Evolutionary conservation across 2,888 invertebrate species (phyloP).

Genomic region (Dysmachus trigonus): DNA sequence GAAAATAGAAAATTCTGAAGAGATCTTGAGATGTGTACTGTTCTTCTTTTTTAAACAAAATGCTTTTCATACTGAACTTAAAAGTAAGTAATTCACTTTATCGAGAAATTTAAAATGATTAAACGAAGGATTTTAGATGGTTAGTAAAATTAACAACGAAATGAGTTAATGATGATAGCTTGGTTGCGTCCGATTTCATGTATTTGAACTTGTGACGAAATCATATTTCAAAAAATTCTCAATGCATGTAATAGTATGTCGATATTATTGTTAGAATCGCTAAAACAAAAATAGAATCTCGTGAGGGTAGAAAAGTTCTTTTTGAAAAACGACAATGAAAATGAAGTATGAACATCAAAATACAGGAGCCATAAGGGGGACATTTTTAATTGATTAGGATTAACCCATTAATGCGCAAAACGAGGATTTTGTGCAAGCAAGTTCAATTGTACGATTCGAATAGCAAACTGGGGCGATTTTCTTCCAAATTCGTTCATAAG

Average conservation of each 20-base stretch:
- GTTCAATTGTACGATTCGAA: too few species aligned
- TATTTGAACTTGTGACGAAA: not conserved
- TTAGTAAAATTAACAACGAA: not conserved
- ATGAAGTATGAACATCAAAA: not conserved
- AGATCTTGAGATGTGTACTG: not conserved
- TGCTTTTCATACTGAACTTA: not conserved
- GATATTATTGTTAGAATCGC: not conserved
- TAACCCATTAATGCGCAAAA: too few species aligned
- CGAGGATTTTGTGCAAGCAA: too few species aligned
- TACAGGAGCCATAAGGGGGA: not conserved
- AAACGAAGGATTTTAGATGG: not conserved
- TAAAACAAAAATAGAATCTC: not conserved
- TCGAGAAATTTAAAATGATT: not conserved
- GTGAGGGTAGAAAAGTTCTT: not conserved
- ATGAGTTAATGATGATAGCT: not conserved
- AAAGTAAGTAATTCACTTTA: not conserved
- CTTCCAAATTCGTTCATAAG: too few species aligned
- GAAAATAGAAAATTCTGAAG: not conserved
- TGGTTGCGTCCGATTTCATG: not conserved
- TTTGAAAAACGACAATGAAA: not conserved
- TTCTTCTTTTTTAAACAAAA: not conserved
- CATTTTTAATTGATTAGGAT: not conserved
- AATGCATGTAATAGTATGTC: not conserved
- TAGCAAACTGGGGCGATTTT: too few species aligned
- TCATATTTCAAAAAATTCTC: not conserved